Conservation (phyloP, 2,113 vertebrate species). For the Lucifuga dentata region DNA sequence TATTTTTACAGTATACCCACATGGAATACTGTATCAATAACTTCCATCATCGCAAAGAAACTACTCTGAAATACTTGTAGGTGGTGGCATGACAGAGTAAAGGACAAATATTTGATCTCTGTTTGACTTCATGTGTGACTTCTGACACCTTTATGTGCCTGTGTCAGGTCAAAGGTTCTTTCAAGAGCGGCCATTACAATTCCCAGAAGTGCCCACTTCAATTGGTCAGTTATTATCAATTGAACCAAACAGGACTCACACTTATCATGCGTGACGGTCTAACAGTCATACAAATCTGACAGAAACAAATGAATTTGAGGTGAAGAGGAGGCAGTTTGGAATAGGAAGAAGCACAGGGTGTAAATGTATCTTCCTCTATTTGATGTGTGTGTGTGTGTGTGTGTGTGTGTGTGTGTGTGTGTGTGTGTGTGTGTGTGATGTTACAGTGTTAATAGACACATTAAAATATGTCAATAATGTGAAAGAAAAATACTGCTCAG, state of each 20-base stretch:
- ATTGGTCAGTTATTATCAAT: conserved; percentile 69
- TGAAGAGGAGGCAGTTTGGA: neutral
- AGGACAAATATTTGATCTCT: conserved; percentile 58
- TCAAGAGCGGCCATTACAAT: conserved; percentile 71
- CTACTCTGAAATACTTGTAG: neutral
- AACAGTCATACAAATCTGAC: conserved; percentile 17
- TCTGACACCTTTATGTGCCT: conserved; percentile 54
- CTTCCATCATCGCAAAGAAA: neutral
- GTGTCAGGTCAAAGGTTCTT: conserved; percentile 66
- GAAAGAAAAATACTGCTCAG: neutral
- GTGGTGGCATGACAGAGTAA: conserved; percentile 32
- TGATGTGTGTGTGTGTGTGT: neutral
- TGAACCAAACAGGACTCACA: conserved; percentile 28
- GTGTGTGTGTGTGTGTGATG: neutral
- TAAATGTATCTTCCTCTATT: no score
- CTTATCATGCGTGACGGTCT: conserved; percentile 26
- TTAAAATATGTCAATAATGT: neutral
- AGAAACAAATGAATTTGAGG: conserved; percentile 18
- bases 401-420: neutral
- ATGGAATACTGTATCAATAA: rapidly evolving
- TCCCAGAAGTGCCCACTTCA: conserved; percentile 77
- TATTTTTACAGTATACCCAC: neutral
- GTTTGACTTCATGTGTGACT: conserved; percentile 67
- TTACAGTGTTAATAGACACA: neutral
- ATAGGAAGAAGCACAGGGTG: neutral